Base-by-base conservation (phyloP, 53 echinoderm and acorn worm species). In the Zoroaster sp. region DNA sequence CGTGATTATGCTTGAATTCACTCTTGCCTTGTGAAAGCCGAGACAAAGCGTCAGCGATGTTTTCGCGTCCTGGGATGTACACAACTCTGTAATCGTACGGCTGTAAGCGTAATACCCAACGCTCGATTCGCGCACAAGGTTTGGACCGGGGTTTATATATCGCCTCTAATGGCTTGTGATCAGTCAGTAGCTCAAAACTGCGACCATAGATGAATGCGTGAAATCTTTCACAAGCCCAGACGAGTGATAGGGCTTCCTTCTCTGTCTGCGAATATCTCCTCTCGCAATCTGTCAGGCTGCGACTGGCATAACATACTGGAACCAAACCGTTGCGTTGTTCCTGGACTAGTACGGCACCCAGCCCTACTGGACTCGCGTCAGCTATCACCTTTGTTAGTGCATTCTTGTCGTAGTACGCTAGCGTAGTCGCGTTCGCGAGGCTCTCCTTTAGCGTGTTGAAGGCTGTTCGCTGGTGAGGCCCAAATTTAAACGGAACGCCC, bases 311-410 rank as follows among this genome's bases (percentile, higher is more conserved):
- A 20, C 66, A 74, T 3, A 93, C 78, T 35, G 83, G 74, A 88
- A 40, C 0, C n/a, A 73, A 49, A 51, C 66, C 28, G 12, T 88
- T 85, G 55, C 40, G 51, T 46, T 88, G 88, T 30, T 35, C 44
- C 78, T 94, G 88, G 4, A 90, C 75, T 31, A 94, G 41, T 0
- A 94, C 90, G 3, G 92, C 94, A 31, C 90, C 95, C 21, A 93
- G 40, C 10, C 95, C 95, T 15, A 93, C 93, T 25, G 91, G 89
- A 41, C 93, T 95, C 11, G 85, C 95, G 39, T 93, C 93, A 36
- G 83, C 82, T 18, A 93, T 88, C 6, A 89, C 90, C n/a, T 51
- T 93, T 20, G 82, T 92, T 35, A 47, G 67, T 38, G 83, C 65
- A 4, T 79, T 74, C 18, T 79, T 51, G 33, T 93, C 91, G 88